Evolutionary conservation across 2,888 invertebrate species (phyloP).

Genomic region (Ophion ventricosus): DNA sequence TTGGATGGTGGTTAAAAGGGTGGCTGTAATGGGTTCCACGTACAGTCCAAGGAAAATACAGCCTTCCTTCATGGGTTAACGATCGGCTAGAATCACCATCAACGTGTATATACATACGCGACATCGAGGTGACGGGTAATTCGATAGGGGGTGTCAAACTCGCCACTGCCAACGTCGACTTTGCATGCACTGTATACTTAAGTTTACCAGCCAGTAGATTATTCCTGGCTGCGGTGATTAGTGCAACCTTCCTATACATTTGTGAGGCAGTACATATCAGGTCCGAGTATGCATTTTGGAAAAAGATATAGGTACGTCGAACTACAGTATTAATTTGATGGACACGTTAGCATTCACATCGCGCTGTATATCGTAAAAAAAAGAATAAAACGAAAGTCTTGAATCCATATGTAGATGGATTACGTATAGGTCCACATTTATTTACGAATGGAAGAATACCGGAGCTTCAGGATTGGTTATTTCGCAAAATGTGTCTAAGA

Average conservation of each 20-base stretch:
- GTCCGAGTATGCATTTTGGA: no score
- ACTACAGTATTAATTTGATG: no score
- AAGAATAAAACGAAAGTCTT: no score
- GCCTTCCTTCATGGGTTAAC: conserved; percentile 41
- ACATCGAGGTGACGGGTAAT: conserved; percentile 48
- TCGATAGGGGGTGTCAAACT: conserved; percentile 50
- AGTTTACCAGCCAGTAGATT: conserved; percentile 47
- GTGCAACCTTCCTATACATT: conserved; percentile 6
- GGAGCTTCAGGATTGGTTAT: no score
- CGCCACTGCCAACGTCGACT: conserved; percentile 38
- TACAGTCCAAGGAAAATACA: conserved; percentile 39
- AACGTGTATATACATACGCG: conserved; percentile 1
- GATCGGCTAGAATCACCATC: conserved; percentile 41
- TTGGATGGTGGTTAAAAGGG: neutral
- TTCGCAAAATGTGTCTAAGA: no score
- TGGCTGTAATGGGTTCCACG: conserved; percentile 18
- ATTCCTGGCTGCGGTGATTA: conserved; percentile 55
- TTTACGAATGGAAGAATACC: no score
- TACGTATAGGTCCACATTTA: no score
- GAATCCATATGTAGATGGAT: no score
- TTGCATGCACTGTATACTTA: conserved; percentile 30
- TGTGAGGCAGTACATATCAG: neutral
- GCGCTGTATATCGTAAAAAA: no score
- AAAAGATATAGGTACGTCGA: no score
- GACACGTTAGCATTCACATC: no score